phyloP scores from a whole-genome alignment of 2,113 vertebrate genomes.

The Oryctolagus cuniculus region mOryCun1.1 NC_091448.1:28989501-28990000 shows the following conservation, averaged over 20 bases:
- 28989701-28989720: background rate
- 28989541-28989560: constrained; percentile 60
- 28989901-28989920: background rate
- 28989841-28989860: background rate
- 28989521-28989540: background rate
- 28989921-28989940: constrained; percentile 23
- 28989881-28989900: constrained; percentile 1
- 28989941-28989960: background rate
- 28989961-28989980: background rate
- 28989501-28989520: constrained; percentile 54
- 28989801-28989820: background rate
- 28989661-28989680: background rate
- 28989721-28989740: background rate
- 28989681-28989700: background rate
- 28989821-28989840: background rate
- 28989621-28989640: background rate
- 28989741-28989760: background rate
- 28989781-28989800: background rate
- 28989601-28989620: background rate
- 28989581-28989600: constrained; percentile 11
- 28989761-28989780: background rate
- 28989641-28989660: background rate
- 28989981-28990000: background rate
- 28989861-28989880: background rate
- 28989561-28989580: background rate